Percentiles rank a stretch among this genome's conserved stretches.
Conservation (phyloP, 2,888 invertebrate species). For the Meghimatium bilineatum region DNA sequence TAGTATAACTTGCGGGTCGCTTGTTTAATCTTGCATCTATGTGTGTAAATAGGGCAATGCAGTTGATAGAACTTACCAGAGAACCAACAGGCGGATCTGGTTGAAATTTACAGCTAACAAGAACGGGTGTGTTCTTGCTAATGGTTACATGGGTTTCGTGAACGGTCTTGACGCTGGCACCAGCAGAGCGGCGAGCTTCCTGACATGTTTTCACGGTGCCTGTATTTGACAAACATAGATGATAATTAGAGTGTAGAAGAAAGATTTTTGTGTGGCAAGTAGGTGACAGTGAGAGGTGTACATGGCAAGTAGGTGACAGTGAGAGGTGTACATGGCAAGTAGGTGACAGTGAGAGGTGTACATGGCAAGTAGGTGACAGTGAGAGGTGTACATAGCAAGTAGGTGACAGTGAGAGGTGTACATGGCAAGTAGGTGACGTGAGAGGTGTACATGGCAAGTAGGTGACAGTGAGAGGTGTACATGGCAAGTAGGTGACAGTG, state of each 20-base stretch:
- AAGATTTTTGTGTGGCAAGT: neutral
- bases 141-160: neutral
- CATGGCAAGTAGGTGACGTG: neutral
- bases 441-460: neutral
- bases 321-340: neutral
- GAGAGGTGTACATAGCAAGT: neutral
- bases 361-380: neutral
- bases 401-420: too few species aligned
- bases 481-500: neutral
- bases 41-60: too few species aligned
- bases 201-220: constrained; percentile 27
- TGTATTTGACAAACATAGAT: neutral
- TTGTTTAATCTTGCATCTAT: too few species aligned
- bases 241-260: neutral
- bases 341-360: neutral
- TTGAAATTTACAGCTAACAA: constrained; percentile 54
- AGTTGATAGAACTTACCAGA: constrained; percentile 46
- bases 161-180: neutral
- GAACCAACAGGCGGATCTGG: constrained; percentile 55
- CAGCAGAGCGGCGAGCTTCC: constrained; percentile 4
- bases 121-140: constrained; percentile 45
- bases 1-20: too few species aligned
- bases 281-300: neutral
- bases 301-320: neutral
- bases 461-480: neutral